phyloP scores from a whole-genome alignment of 2,797 vertebrate genomes.

The Helicolenus hilgendorfi region DNA sequence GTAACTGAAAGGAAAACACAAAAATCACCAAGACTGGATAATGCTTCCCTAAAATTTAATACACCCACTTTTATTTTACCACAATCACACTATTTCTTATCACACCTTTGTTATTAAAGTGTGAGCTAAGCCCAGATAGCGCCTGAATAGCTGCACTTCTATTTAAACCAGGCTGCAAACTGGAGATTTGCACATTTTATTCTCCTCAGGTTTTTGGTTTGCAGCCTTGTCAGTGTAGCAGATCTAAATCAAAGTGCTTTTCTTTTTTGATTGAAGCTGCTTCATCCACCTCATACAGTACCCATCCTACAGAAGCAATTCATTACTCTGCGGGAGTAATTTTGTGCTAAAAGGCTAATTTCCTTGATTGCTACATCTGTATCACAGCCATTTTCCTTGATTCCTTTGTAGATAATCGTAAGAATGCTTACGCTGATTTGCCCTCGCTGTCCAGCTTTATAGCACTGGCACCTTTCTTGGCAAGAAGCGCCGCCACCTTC shows the following conservation, averaged over 20 bases:
- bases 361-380: neutral
- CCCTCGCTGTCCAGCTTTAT: slow-evolving; percentile 96
- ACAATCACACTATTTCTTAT: neutral
- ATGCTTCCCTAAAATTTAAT: neutral
- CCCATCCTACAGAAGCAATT: neutral
- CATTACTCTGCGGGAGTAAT: neutral
- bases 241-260: neutral
- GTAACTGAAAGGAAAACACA: slow-evolving; percentile 1
- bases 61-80: neutral
- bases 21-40: neutral
- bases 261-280: neutral
- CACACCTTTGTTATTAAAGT: neutral
- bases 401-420: neutral
- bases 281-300: neutral
- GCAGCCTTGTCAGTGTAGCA: neutral
- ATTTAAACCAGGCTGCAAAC: neutral
- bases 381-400: neutral
- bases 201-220: neutral
- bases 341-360: neutral
- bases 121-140: neutral
- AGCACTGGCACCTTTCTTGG: slow-evolving; percentile 96
- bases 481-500: slow-evolving; percentile 94
- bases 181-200: neutral
- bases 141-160: neutral
- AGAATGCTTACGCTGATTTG: slow-evolving; percentile 95